Base-by-base conservation (phyloP, 2,113 vertebrate species). In the Otus sunia region DNA sequence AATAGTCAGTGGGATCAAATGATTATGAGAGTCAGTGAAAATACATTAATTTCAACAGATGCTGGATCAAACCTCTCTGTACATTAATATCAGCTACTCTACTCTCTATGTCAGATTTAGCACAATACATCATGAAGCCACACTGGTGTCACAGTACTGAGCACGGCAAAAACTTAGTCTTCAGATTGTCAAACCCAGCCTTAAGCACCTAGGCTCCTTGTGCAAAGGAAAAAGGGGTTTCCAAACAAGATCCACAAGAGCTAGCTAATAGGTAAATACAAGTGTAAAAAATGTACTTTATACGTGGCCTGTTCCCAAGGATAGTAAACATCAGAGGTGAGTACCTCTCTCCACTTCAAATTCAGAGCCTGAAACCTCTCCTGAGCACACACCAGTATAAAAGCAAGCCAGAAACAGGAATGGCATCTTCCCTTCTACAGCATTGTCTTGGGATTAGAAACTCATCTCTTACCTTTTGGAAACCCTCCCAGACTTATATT, bases 101-200 rank as follows among this genome's bases (percentile, higher is more conserved):
- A 8, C 43, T 75, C 26, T 52, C 36, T 60, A 32, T n/a, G 22
- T 76, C 32, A 29, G 22, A 19, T 72, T 68, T 39, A 87, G 25
- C 41, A 11, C 47, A 17, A 0, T 0, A 21, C 1, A 0, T 43
- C 2, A 1, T 43, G 41, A 77, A 77, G 7, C 17, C 10, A 53
- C 10, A 64, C 15, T 30, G 8, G 22, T 55, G 13, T 20, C 78
- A 52, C 23, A 39, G 15, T 62, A 45, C 25, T 73, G 36, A 92
- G 32, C 29, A 47, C 4, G 60, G 41, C 53, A 86, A 73, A 79
- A 69, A 6, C 6, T 13, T 67, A 23, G 22, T 15, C 86, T 88
- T 32, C 15, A 41, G 11, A 4, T 26, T 22, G 15, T 8, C 9
- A 10, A 73, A 73, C 43, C 6, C 21, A 66, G 3, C 5, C 11